Base-by-base conservation (phyloP, 2,888 invertebrate species). In the Leistus spinibarbis region DNA sequence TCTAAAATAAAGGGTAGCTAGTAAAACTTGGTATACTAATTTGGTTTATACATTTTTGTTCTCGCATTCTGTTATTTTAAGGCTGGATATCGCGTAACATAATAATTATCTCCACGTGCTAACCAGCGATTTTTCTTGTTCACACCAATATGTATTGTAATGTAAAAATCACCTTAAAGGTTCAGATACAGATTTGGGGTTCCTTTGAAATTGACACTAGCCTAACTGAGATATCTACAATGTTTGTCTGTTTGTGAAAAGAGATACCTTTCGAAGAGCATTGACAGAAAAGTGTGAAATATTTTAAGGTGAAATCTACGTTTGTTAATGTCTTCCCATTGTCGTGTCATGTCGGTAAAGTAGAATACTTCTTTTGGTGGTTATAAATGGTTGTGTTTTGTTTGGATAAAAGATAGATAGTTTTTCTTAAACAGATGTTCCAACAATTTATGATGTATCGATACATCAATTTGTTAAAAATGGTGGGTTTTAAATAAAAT, bases 311-410 rank as follows among this genome's bases (percentile, higher is more conserved):
- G 22, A 60, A 19, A 22, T 22, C 64, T 64, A 63, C 54, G 60
- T 40, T 57, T 64, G 71, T 71, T 71, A 71, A 71, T 71, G 71
- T 71, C 71, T 71, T 71, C 71, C 64, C 63, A 54, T 71, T 71
- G 71, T 70, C 20, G 10, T n/a, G 20, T 19, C 40, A 63, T 70
- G 70, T 71, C 54, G 64, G 19, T 64, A 64, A 24, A 53, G 71
- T 54, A 68, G 64, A 64, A 63, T 54, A 63, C 71, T 71, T 10
- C 64, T 71, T 60, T n/a, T 40, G 4, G 69, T 69, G 60, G 20
- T 71, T 54, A 64, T 71, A 64, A 71, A 71, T 71, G 71, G 64
- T 71, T 19, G 60, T 60, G 17, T 60, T 22, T 40, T 40, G 40
- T 40, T 40, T 40, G 40, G 40, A 40, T 40, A 40, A 40, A 40